These are phyloP conservation scores for Ceratitis capitata DNA, from an alignment of 1,140 invertebrate genomes.

Conservation along the genomic window DNA sequence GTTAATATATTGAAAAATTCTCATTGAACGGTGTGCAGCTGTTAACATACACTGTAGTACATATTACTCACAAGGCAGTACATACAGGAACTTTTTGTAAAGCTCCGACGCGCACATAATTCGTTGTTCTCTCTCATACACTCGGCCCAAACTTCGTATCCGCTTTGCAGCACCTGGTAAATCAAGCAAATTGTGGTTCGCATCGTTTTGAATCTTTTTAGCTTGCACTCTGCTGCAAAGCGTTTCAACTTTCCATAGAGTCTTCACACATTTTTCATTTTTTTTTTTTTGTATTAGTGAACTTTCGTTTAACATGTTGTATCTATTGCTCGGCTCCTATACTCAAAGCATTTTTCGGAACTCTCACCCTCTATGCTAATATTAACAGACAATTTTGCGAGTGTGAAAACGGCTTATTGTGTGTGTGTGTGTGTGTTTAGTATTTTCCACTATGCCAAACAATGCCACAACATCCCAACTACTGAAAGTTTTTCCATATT, in stretches of 20 bases:
- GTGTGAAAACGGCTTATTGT: neutral
- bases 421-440: neutral
- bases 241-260: neutral
- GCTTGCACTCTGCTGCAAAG: neutral
- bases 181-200: neutral
- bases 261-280: neutral
- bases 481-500: slow-evolving; percentile 35
- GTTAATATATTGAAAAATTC: no score
- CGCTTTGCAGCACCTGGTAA: neutral
- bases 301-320: neutral
- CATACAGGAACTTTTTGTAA: neutral
- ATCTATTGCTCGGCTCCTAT: neutral
- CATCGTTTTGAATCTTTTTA: neutral
- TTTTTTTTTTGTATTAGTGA: neutral
- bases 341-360: neutral
- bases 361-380: neutral
- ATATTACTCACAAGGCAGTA: no score
- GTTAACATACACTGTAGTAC: neutral
- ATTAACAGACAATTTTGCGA: neutral
- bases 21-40: no score
- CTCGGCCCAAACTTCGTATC: neutral
- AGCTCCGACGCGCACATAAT: neutral
- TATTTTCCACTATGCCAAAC: neutral
- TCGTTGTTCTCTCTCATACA: neutral
- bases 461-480: slow-evolving; percentile 9